phyloP scores from a whole-genome alignment of 1,140 invertebrate genomes.

The Leptopilina boulardi region DNA sequence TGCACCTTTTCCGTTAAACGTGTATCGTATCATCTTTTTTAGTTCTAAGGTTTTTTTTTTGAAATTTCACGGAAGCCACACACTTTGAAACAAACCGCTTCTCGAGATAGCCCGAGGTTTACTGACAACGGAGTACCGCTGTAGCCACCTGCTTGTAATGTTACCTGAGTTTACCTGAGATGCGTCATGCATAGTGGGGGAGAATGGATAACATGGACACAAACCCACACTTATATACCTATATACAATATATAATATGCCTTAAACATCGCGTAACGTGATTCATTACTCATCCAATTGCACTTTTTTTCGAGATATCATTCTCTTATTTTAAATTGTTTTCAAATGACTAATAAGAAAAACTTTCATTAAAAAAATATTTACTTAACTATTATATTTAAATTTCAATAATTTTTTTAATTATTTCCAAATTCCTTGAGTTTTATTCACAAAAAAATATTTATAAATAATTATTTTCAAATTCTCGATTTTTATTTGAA shows the following conservation, averaged over 20 bases:
- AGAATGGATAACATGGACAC: conserved; percentile 54
- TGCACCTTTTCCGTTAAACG: conserved; percentile 3
- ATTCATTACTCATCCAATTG: conserved; percentile 33
- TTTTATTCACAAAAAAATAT: no score
- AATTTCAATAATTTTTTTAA: no score
- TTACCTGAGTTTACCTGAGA: conserved; percentile 68
- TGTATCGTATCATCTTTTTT: neutral
- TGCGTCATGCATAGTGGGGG: conserved; percentile 64
- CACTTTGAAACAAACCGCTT: conserved; percentile 60
- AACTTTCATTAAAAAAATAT: no score
- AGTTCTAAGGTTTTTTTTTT: conserved; percentile 41
- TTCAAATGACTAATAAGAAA: neutral
- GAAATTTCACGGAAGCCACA: conserved; percentile 52
- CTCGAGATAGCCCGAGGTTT: conserved; percentile 66
- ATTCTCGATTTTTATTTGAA: no score
- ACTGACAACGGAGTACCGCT: conserved; percentile 69
- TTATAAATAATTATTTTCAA: no score
- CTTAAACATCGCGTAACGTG: conserved; percentile 48
- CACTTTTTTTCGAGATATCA: conserved; percentile 1
- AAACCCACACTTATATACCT: conserved; percentile 51
- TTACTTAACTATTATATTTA: no score
- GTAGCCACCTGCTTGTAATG: conserved; percentile 70
- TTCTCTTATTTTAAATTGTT: neutral
- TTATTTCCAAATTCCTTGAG: no score
- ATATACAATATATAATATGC: no score